Conservation (phyloP, 2,888 invertebrate genomes). For the Cheilosia impressa region DNA sequence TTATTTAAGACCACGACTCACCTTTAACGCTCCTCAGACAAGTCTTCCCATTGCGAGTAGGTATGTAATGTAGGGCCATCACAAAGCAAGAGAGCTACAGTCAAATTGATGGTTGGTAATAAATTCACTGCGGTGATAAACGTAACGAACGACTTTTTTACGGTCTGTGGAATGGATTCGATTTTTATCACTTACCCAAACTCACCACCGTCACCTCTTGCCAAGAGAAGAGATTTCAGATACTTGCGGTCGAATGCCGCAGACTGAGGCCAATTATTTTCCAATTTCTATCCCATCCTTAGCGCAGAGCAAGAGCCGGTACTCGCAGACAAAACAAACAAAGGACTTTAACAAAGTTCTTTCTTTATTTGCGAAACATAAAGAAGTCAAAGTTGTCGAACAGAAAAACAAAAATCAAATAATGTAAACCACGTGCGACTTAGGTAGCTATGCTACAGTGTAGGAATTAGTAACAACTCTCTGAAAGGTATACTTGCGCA, state of each 20-base stretch:
- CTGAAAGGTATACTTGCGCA: too few species aligned
- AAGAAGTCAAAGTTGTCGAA: too few species aligned
- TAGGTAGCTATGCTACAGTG: too few species aligned
- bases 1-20: too few species aligned
- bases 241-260: neutral
- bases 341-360: neutral
- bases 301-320: neutral
- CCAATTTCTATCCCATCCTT: neutral
- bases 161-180: constrained; percentile 40
- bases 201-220: neutral
- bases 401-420: neutral
- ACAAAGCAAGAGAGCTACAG: neutral
- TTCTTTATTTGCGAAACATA: neutral
- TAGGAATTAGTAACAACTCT: too few species aligned
- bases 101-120: constrained; percentile 34
- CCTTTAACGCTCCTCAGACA: too few species aligned
- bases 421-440: too few species aligned
- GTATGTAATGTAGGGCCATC: too few species aligned
- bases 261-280: constrained; percentile 19
- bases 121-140: constrained; percentile 52
- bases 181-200: constrained; percentile 22
- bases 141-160: constrained; percentile 53
- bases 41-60: too few species aligned
- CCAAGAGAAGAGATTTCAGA: neutral
- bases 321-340: neutral